Evolutionary conservation across 2,888 invertebrate species (phyloP), one percentile per base, ranked within the genome.

Genomic region (Platynereis dumerilii): DNA sequence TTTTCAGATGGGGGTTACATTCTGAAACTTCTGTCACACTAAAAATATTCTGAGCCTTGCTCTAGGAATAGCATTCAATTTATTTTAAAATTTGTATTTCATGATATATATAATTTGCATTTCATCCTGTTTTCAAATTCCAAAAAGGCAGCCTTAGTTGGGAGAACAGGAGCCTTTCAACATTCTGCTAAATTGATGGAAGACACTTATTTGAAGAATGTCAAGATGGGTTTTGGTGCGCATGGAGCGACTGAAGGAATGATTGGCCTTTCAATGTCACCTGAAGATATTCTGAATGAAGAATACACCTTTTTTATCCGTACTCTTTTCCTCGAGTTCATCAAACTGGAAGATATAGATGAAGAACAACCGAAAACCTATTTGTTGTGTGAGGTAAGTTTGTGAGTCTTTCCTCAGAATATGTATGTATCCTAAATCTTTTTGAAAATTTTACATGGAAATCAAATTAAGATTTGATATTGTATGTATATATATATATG

Each of bases 191-290:
- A 48, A 22, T 7, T 48, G 48, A 3, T 48, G 48, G 48, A n/a
- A 48, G n/a, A 48, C 20, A 12, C 20, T n/a, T 48, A 48, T n/a
- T n/a, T 48, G 7, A 22, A 48, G n/a, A 5, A 48, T 48, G 48
- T 48, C 20, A 22, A 5, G 3, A 12, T 48, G 48, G n/a, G 3
- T 12, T 48, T 5, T 5, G 48, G 20, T 7, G n/a, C 17, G 5
- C 48, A 48, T 48, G 48, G 48, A 20, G 48, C 20, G 3, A 48
- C 48, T n/a, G 48, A 48, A 48, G 48, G 48, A n/a, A 12, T 5
- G 7, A 5, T 20, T 48, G 48, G 48, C 7, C 7, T 5, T n/a
- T 48, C 22, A 3, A n/a, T 48, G 48, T 5, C n/a, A n/a, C n/a
- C 7, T 12, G 10, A 48, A 10, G 22, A n/a, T 22, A 5, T 22